Evolutionary conservation across 1,140 invertebrate genomes (phyloP).

Genomic region (Amphibalanus amphitrite): DNA sequence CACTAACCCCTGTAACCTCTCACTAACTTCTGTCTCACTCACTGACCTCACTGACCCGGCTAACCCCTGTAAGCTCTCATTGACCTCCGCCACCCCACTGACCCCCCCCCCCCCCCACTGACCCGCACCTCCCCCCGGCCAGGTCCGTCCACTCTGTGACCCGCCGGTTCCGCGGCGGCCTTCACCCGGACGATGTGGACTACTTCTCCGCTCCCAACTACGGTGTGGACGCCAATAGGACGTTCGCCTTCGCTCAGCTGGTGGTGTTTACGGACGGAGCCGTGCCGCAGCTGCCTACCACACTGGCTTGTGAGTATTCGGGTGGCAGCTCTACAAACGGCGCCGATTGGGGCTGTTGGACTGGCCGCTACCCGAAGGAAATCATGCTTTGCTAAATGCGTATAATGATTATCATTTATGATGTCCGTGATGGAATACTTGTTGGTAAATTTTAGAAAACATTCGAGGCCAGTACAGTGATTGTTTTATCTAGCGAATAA

Average conservation of each 20-base stretch:
- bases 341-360: no score
- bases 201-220: constrained; percentile 27
- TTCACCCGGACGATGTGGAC: constrained; percentile 22
- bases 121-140: background rate
- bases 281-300: constrained; percentile 35
- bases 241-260: constrained; percentile 27
- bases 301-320: background rate
- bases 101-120: background rate
- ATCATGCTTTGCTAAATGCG: no score
- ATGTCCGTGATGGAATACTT: no score
- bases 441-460: no score
- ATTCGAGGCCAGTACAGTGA: no score
- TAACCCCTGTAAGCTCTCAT: background rate
- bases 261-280: constrained; percentile 22
- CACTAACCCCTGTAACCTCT: no score
- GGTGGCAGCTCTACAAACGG: no score
- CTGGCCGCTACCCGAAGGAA: no score
- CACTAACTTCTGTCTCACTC: no score
- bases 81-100: background rate
- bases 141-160: constrained; percentile 21
- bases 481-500: no score
- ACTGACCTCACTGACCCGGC: background rate
- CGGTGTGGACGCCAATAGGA: constrained; percentile 26
- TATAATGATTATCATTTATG: no score
- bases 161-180: constrained; percentile 24